Evolutionary conservation across 2,797 vertebrate species (phyloP).

Genomic region (Pantherophis vulpinus): DNA sequence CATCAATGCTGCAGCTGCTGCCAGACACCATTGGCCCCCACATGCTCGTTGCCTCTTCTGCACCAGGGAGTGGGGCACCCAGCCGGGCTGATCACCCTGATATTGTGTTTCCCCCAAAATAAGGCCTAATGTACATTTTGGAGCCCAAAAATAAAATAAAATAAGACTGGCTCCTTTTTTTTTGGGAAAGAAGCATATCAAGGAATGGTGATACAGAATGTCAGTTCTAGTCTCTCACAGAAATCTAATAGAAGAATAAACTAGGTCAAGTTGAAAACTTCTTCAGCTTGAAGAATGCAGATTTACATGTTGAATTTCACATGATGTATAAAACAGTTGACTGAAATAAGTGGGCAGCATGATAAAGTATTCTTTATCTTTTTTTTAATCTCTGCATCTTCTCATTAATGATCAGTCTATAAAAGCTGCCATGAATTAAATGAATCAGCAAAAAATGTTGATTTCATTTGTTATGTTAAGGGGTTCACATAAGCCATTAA

Average conservation of each 20-base stretch:
- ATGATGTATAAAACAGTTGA: not conserved
- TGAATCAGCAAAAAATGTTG: not conserved
- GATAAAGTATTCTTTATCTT: not conserved
- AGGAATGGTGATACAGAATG: not conserved
- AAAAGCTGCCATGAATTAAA: not conserved
- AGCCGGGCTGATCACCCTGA: too few species aligned
- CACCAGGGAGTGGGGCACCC: too few species aligned
- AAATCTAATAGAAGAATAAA: not conserved
- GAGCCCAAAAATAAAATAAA: too few species aligned
- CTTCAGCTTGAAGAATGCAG: not conserved
- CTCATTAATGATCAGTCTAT: not conserved
- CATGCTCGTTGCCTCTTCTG: too few species aligned
- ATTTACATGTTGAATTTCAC: not conserved
- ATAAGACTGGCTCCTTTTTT: too few species aligned
- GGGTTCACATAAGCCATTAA: not conserved
- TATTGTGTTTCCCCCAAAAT: too few species aligned
- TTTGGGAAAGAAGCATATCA: not conserved
- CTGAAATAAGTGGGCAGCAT: conserved; percentile 15
- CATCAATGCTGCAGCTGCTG: too few species aligned
- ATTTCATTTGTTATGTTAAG: not conserved
- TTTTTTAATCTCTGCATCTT: not conserved
- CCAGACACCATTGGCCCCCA: too few species aligned
- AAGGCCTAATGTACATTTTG: too few species aligned
- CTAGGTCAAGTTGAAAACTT: conserved; percentile 14
- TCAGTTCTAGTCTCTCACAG: not conserved